These are phyloP conservation scores for Lucinisca nassula DNA, from an alignment of 2,888 invertebrate species.

Conservation along the genomic window DNA sequence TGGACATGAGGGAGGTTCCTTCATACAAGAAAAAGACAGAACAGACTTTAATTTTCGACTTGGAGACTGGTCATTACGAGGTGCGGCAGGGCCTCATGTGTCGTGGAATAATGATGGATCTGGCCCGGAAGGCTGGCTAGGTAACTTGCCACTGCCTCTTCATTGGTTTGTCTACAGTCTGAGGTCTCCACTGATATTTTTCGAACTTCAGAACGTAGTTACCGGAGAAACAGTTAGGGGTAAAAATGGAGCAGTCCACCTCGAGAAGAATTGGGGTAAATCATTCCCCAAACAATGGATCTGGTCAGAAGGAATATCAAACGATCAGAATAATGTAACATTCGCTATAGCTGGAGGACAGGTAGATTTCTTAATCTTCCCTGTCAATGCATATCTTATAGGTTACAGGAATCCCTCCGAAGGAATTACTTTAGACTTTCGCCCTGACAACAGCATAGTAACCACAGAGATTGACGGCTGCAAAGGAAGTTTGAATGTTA, in stretches of 20 bases:
- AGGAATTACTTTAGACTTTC: conserved; percentile 70
- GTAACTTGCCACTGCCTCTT: conserved; percentile 76
- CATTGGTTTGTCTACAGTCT: conserved; percentile 83
- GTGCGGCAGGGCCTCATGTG: conserved; percentile 53
- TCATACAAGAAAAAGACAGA: conserved; percentile 60
- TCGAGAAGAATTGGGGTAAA: conserved; percentile 84
- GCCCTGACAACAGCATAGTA: conserved; percentile 75
- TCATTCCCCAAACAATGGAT: conserved; percentile 82
- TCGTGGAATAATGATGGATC: conserved; percentile 75
- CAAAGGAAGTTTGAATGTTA: conserved; percentile 66
- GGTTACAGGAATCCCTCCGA: conserved; percentile 78
- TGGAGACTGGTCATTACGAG: conserved; percentile 61
- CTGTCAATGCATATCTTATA: conserved; percentile 75
- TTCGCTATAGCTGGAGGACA: conserved; percentile 79
- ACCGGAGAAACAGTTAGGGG: conserved; percentile 45
- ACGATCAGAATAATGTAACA: conserved; percentile 49
- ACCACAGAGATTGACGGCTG: conserved; percentile 70
- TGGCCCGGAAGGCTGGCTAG: conserved; percentile 80
- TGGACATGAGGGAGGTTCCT: conserved; percentile 55
- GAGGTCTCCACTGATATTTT: conserved; percentile 69
- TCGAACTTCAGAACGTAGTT: conserved; percentile 61
- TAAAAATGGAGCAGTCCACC: conserved; percentile 70
- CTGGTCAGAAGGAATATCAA: conserved; percentile 77
- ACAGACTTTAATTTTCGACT: conserved; percentile 71
- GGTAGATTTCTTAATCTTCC: conserved; percentile 65